Base-by-base conservation (phyloP, 2,888 invertebrate species). In the Mycalesis mineus region DNA sequence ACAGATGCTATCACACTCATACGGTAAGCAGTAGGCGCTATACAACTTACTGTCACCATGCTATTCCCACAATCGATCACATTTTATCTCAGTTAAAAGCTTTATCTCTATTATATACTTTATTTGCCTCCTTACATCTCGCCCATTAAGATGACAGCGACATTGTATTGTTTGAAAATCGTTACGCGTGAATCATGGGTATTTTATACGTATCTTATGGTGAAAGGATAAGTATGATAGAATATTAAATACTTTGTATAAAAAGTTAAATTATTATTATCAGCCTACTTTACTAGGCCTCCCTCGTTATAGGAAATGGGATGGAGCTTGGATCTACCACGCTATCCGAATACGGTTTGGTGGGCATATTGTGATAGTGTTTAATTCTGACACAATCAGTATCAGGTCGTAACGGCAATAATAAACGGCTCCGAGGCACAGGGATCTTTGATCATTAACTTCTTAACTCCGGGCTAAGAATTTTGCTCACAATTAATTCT, bases 61-160 rank as follows among this genome's bases (percentile, higher is more conserved):
- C 73, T 71, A 73, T 86, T 89, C 88, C 84, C 88, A 89, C 88
- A 80, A 88, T 89, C 88, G 84, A 89, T 89, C 88, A 89, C 67
- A 66, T 71, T 75, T 84, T 88, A 88, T 88, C 88, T 79, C 55
- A 47, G 77, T 80, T 86, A 88, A 88, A 83, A 86, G 84, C 75
- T 75, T 82, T 88, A 88, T 87, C 87, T 84, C 69, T 53, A 62
- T 57, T 65, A 57, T 59, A 55, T 55, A 55, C 56, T 64, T 57
- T 57, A 55, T 62, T 64, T 54, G 64, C 53, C 53, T 40, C 57
- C 63, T 60, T 57, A 65, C 61, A 60, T 60, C 60, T 60, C 55
- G 61, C 53, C 67, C 64, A 64, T 66, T 69, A 65, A 63, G 58
- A 45, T 59, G 64, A 65, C 65, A 62, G 56, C 6, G 40, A 60